Evolutionary conservation across 2,113 vertebrate species (phyloP).

Genomic region (Hippocampus barbouri): DNA sequence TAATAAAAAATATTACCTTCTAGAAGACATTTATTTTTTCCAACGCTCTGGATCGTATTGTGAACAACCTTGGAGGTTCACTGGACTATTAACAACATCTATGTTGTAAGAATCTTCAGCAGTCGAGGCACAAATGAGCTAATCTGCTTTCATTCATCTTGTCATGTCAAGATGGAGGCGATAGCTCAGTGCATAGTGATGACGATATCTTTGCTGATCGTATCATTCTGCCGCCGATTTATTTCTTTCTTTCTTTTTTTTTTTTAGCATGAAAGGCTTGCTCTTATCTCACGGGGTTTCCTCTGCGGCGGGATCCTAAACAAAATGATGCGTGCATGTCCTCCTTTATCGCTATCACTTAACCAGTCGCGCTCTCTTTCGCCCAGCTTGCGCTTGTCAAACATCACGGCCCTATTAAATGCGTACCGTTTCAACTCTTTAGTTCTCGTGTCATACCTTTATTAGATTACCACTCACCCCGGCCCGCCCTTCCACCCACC

Average conservation of each 20-base stretch:
- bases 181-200: slow-evolving; percentile 34
- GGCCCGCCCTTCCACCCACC: not conserved
- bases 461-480: slow-evolving; percentile 67
- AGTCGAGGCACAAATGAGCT: not conserved
- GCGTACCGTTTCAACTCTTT: slow-evolving; percentile 69
- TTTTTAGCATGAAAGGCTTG: slow-evolving; percentile 19
- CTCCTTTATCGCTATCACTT: slow-evolving; percentile 30
- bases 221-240: slow-evolving; percentile 13
- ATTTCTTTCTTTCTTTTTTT: slow-evolving; percentile 16
- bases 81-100: not conserved
- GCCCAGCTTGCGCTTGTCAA: slow-evolving; percentile 43
- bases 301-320: slow-evolving; percentile 35
- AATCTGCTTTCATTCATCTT: slow-evolving; percentile 20
- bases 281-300: slow-evolving; percentile 42
- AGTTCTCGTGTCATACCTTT: slow-evolving; percentile 70
- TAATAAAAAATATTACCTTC: too few relatives aligned
- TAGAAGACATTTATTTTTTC: not conserved
- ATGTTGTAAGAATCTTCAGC: not conserved
- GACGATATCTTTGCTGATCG: slow-evolving; percentile 44
- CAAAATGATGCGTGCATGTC: slow-evolving; percentile 47
- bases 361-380: slow-evolving; percentile 29
- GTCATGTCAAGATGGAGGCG: slow-evolving; percentile 18
- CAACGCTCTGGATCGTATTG: not conserved
- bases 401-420: slow-evolving; percentile 61
- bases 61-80: not conserved